Percentiles rank a stretch among this genome's conserved stretches.
These are phyloP conservation scores for Geodia barretti DNA, from an alignment of 37 sponge, comb jelly and placozoan genomes.

Conservation along the genomic window DNA sequence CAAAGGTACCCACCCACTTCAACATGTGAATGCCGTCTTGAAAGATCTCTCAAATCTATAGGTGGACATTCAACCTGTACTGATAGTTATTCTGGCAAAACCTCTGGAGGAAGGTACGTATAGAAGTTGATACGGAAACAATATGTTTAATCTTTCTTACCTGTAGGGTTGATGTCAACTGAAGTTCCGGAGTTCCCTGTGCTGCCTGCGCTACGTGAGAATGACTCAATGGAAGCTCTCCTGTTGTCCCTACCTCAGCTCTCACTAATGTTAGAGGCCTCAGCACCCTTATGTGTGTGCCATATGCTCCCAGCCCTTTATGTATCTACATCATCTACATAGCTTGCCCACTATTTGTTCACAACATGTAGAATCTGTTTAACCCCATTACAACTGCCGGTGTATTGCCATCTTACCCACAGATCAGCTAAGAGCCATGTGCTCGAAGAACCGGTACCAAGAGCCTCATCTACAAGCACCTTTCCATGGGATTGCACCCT, in stretches of 20 bases:
- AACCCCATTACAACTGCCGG: no score
- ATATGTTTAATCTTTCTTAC: not conserved
- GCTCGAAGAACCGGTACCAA: conserved; percentile 56
- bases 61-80: conserved; percentile 19
- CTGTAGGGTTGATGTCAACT: not conserved
- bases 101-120: not conserved
- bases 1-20: not conserved
- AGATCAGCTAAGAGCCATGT: conserved; percentile 37
- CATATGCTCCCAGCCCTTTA: no score
- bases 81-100: conserved; percentile 26
- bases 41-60: not conserved
- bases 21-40: not conserved
- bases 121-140: no score
- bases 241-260: not conserved
- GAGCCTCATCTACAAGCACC: conserved; percentile 18
- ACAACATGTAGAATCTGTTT: no score
- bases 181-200: not conserved
- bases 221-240: not conserved
- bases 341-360: no score
- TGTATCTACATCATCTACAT: no score
- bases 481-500: conserved; percentile 62
- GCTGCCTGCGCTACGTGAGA: not conserved
- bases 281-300: no score
- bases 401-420: conserved; percentile 3
- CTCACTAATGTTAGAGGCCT: not conserved